These are phyloP conservation scores for Cyclopterus lumpus DNA, from an alignment of 2,797 vertebrate genomes.

Conservation along the genomic window DNA sequence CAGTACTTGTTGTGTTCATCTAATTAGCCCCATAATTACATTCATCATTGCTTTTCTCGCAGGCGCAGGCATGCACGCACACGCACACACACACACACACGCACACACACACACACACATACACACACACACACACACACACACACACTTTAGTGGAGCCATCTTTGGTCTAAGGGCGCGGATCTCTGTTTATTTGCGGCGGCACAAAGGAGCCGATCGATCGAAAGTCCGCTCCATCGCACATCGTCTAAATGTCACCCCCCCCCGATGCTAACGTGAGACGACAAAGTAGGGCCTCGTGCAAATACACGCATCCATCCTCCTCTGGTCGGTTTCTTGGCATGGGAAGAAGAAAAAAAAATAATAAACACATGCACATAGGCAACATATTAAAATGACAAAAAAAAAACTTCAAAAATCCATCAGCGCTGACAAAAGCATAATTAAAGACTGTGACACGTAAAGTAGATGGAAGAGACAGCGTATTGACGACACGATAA, in stretches of 20 bases:
- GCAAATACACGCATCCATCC: slow-evolving; percentile 2
- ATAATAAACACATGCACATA: not conserved
- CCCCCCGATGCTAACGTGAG: slow-evolving; percentile 55
- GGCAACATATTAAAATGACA: not conserved
- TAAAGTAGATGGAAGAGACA: slow-evolving; percentile 41
- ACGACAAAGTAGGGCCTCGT: not conserved
- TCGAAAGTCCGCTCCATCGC: slow-evolving; percentile 41
- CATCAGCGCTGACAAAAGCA: slow-evolving; percentile 50
- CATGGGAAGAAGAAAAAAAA: not conserved
- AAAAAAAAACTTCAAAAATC: slow-evolving; percentile 30
- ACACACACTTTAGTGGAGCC: not conserved
- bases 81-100: slow-evolving; percentile 5
- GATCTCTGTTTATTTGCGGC: slow-evolving; percentile 63
- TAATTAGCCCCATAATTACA: slow-evolving; percentile 31
- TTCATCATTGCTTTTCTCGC: slow-evolving; percentile 13
- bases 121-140: not conserved
- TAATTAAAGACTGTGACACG: slow-evolving; percentile 45
- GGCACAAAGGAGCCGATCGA: slow-evolving; percentile 60
- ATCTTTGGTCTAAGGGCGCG: slow-evolving; percentile 26
- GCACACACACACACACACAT: slow-evolving; percentile 2
- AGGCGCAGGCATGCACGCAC: slow-evolving; percentile 2
- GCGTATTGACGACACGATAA: slow-evolving; percentile 28
- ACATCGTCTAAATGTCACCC: slow-evolving; percentile 76
- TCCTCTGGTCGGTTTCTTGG: not conserved
- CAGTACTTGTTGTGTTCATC: slow-evolving; percentile 12